Evolutionary conservation across 1,140 invertebrate genomes (phyloP), one percentile per base, ranked within the genome.

Genomic region (Drosophila arawakana): DNA sequence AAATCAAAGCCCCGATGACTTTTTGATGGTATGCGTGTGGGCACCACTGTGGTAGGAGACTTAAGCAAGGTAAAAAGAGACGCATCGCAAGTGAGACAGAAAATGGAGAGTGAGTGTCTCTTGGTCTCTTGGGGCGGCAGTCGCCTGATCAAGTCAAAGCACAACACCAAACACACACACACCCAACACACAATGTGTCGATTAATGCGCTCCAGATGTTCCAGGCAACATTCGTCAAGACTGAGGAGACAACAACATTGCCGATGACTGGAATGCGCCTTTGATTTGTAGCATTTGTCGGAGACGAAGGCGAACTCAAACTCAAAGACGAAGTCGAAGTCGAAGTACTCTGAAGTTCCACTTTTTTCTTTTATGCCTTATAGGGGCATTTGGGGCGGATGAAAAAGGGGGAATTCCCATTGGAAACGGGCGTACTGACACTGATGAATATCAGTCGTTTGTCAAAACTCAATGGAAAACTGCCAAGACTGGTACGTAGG

Each of bases 391-490:
- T 59, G 57, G 10, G 35, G 54, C 35, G 63, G 44, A 47, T 39
- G 41, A 18, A 8, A 18, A 35, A 43, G 13, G 30, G 46, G 7
- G 11, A 8, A 50, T 30, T 34, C 44, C 25, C 52, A 50, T 10
- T 68, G 65, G 65, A 59, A 59, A 54, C 65, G 65, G 65, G 34
- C 58, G 15, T n/a, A 30, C 84, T 84, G 84, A 88, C 84, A 89
- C 80, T 88, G 84, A 88, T 88, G 84, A 89, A 88, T 88, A 85
- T 88, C 84, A 88, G 84, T 88, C 84, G 84, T 88, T 88, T 88
- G 84, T 88, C 84, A 88, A 89, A 88, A 86, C 83, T 81, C 83
- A 76, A 81, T 89, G 84, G 76, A 74, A 86, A 88, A 86, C 76
- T 82, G 83, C 76, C 73, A 74, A 58, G 70, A 54, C 13, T 74